A percentile compares a stretch with the other conserved stretches of the same genome.
These are phyloP conservation scores for Pseudochromis fuscus DNA, from an alignment of 2,797 vertebrate genomes.

Conservation along the genomic window DNA sequence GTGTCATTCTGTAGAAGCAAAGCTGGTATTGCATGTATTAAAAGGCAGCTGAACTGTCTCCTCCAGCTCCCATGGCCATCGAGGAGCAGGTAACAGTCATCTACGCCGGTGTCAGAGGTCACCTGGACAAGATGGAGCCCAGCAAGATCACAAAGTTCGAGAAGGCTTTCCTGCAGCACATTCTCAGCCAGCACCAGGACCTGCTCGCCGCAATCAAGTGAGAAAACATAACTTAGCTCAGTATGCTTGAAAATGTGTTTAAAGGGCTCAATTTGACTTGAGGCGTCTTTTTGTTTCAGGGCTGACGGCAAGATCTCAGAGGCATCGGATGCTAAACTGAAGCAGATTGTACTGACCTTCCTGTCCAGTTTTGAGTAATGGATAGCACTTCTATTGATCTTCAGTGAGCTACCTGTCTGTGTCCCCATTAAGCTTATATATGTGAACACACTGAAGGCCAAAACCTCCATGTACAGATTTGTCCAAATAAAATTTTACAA, in stretches of 20 bases:
- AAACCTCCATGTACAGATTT: slow-evolving; percentile 85
- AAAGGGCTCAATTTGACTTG: not conserved
- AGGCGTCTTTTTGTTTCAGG: slow-evolving; percentile 78
- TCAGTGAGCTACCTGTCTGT: slow-evolving; percentile 76
- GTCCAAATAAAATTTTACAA: slow-evolving; percentile 84
- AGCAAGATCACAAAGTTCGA: slow-evolving; percentile 99
- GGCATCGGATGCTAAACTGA: slow-evolving; percentile 92
- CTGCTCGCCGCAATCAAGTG: slow-evolving; percentile 91
- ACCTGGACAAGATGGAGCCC: slow-evolving; percentile 98
- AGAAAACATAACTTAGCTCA: not conserved
- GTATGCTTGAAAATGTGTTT: not conserved
- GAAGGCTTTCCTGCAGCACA: slow-evolving; percentile 93
- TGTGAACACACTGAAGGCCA: slow-evolving; percentile 81
- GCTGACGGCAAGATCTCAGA: slow-evolving; percentile 92
- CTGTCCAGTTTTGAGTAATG: slow-evolving; percentile 86
- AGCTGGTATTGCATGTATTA: not conserved
- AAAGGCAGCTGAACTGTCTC: not conserved
- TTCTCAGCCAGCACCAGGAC: slow-evolving; percentile 93
- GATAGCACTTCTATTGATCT: slow-evolving; percentile 69
- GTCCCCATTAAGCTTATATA: slow-evolving; percentile 70
- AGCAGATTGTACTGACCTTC: slow-evolving; percentile 93
- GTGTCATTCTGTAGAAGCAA: not conserved
- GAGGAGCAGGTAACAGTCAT: slow-evolving; percentile 98
- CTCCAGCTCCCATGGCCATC: slow-evolving; percentile 95
- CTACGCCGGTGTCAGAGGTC: slow-evolving; percentile 96